These are phyloP conservation scores for Myotis brandtii DNA, from an alignment of 2,113 vertebrate species.

Conservation along the genomic window DNA sequence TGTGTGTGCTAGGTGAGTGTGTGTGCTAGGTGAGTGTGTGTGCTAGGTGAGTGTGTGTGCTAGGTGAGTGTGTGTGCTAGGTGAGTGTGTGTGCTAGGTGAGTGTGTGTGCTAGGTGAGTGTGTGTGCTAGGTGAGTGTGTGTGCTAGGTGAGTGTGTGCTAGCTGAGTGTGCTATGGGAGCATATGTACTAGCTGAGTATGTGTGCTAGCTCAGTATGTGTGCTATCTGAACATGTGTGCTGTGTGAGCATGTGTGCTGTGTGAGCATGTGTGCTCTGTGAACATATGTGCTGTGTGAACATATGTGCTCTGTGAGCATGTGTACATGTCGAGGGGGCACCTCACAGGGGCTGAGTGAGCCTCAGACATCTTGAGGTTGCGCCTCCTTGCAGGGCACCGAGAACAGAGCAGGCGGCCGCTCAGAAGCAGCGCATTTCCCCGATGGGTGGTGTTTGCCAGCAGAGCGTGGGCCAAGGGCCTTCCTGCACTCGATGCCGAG, in stretches of 20 bases:
- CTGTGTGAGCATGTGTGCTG: background rate
- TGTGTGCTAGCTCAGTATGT: background rate
- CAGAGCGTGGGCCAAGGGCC: background rate
- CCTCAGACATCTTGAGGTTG: background rate
- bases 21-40: background rate
- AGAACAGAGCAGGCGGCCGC: background rate
- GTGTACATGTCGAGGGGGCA: fast-evolving
- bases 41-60: no score
- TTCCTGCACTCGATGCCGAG: background rate
- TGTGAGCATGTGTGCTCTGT: background rate
- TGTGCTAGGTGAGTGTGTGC: no score
- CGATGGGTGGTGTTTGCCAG: background rate
- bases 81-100: no score
- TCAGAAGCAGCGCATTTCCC: background rate
- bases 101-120: no score
- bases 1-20: no score
- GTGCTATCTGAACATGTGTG: background rate
- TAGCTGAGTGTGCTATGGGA: no score
- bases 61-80: no score
- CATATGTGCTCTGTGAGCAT: background rate
- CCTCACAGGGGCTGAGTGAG: background rate
- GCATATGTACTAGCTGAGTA: no score
- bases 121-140: no score
- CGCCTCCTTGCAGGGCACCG: background rate
- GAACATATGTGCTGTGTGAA: background rate